These are phyloP conservation scores for Megalops atlanticus DNA, from an alignment of 2,113 vertebrate genomes.

Conservation along the genomic window DNA sequence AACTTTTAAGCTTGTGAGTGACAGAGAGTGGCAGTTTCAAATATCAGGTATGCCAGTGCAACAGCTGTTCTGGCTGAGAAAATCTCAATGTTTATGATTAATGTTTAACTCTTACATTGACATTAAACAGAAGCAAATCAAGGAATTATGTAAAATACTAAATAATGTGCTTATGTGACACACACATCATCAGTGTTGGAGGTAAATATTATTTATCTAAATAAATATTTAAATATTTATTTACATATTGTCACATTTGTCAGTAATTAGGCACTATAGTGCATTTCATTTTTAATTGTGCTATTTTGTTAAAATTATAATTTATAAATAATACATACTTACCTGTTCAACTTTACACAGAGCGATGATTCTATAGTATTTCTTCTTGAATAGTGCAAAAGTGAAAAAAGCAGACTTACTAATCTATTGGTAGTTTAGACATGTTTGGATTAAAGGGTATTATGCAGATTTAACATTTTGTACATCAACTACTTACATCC, in stretches of 20 bases:
- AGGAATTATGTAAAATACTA: slow-evolving; percentile 7
- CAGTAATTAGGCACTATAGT: no score
- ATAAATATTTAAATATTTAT: no score
- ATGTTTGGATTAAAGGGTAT: not conserved
- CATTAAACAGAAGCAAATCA: slow-evolving; percentile 14
- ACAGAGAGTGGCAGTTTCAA: no score
- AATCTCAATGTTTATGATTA: slow-evolving; percentile 28
- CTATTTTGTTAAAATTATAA: not conserved
- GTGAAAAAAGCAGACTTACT: no score
- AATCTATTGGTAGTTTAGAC: no score
- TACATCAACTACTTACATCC: no score
- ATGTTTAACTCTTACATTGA: slow-evolving; percentile 10
- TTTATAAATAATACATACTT: not conserved
- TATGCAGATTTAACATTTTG: not conserved
- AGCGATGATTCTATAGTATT: not conserved
- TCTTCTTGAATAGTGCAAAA: no score
- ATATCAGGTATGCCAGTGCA: no score
- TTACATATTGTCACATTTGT: no score
- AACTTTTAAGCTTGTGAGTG: no score
- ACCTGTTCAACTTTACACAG: not conserved
- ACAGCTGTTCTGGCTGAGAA: slow-evolving; percentile 33
- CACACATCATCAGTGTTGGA: no score
- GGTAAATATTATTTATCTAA: no score
- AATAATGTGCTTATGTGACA: not conserved
- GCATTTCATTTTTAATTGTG: not conserved